Evolutionary conservation across 2,797 vertebrate genomes (phyloP), one percentile per base, ranked within the genome.

Genomic region (Pseudopleuronectes americanus): DNA sequence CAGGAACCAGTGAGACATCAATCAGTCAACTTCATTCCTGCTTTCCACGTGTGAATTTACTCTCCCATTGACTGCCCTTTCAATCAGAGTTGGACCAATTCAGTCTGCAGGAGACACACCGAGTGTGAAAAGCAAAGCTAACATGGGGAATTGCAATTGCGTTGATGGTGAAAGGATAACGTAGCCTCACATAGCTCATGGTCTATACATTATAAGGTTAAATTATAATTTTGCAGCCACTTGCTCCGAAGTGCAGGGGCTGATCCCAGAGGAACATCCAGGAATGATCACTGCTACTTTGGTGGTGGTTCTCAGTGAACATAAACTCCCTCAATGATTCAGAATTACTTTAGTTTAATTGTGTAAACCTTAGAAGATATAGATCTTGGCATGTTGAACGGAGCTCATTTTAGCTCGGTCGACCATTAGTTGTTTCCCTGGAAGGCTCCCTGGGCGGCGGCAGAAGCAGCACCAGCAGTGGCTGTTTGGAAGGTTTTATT

Each of bases 401-500:
- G 60, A 71, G 65, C 68, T 67, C 1, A 10, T 49, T 13, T 62
- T 19, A n/a, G 68, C 71, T 68, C 66, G 3, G 2, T 64, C 65
- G 22, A 24, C 55, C 6, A 2, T 63, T 76, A 87, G 75, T 92
- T 90, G 83, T 95, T 96, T 7, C 91, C 91, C 83, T 93, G 95
- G 88, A 97, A 93, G 67, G 96, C 84, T 16, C 92, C 94, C 80
- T 94, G 96, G 26, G 97, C 95, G 0, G 97, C 96, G 0, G 95
- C 84, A 0, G 96, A 83, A 0, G 96, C 96, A 0, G 86, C 95
- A 0, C 71, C 88, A 0, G 94, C 3, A 0, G 96, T 95, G 0
- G 95, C 95, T 0, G 76, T 94, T 80, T 96, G 97, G 92, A 99
- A 96, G 76, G 90, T 91, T 65, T 96, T 94, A 87, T 83, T 99